Conservation (phyloP, 2,888 invertebrate genomes). For the Acleris holmiana region DNA sequence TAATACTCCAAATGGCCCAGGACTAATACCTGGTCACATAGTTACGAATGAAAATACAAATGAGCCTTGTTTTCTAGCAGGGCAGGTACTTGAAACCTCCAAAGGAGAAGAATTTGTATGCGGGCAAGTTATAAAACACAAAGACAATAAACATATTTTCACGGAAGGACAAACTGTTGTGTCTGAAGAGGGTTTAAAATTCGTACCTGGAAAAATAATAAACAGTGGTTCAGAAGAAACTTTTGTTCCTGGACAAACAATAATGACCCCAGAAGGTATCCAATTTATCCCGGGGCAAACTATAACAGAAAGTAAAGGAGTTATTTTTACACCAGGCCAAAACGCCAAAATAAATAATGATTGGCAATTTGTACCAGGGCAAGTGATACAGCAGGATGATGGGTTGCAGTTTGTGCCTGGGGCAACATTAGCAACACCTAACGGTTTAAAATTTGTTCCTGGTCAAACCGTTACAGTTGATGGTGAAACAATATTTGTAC, state of each 20-base stretch:
- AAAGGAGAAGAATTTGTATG: constrained; percentile 85
- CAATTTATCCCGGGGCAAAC: constrained; percentile 88
- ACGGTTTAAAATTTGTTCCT: constrained; percentile 86
- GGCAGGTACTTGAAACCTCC: constrained; percentile 86
- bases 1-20: constrained; percentile 87
- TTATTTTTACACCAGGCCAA: constrained; percentile 87
- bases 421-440: constrained; percentile 85
- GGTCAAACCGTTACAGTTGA: constrained; percentile 84
- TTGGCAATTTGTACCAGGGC: constrained; percentile 88
- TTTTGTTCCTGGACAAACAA: constrained; percentile 86
- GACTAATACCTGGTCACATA: constrained; percentile 89
- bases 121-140: constrained; percentile 86
- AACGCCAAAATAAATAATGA: constrained; percentile 80
- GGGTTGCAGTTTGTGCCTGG: constrained; percentile 86
- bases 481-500: constrained; percentile 84
- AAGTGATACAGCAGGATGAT: constrained; percentile 83
- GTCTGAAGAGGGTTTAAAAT: constrained; percentile 85
- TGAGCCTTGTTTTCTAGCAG: constrained; percentile 87
- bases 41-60: constrained; percentile 84
- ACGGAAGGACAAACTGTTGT: constrained; percentile 86
- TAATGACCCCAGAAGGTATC: constrained; percentile 84
- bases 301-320: constrained; percentile 74
- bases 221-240: constrained; percentile 74
- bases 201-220: constrained; percentile 85
- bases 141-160: constrained; percentile 82